A percentile compares a stretch with the other conserved stretches of the same genome.
Conservation (phyloP, 2,113 vertebrate genomes). For the Rhipidura dahli region DNA sequence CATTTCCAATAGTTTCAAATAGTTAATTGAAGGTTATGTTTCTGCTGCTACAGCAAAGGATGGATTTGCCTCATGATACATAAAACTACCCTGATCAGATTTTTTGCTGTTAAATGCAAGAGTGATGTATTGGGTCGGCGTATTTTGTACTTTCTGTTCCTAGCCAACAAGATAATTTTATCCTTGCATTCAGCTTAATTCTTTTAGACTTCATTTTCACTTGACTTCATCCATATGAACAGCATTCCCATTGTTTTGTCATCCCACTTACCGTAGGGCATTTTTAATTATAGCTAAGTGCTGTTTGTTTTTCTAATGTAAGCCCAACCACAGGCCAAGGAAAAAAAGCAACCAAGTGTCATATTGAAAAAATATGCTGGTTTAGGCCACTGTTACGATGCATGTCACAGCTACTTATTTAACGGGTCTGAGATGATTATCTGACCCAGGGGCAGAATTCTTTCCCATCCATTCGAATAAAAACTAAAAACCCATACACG, state of each 20-base stretch:
- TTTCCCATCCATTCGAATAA: neutral
- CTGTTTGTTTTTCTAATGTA: conserved; percentile 45
- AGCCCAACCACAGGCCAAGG: conserved; percentile 8
- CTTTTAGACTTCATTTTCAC: conserved; percentile 60
- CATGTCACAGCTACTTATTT: conserved; percentile 46
- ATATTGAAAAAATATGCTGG: conserved; percentile 49
- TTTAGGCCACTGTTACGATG: conserved; percentile 40
- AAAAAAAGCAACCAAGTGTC: neutral
- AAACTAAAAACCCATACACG: neutral
- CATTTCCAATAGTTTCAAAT: neutral
- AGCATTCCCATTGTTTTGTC: conserved; percentile 57
- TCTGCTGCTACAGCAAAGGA: neutral
- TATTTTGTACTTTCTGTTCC: conserved; percentile 31
- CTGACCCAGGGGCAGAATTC: conserved; percentile 14
- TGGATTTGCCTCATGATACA: neutral
- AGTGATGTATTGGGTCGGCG: neutral
- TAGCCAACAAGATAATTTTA: conserved; percentile 36
- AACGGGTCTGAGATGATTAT: conserved; percentile 31
- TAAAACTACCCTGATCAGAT: neutral
- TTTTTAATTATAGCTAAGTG: conserved; percentile 65
- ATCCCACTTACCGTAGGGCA: conserved; percentile 35
- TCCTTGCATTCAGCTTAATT: conserved; percentile 46
- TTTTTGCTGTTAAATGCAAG: neutral
- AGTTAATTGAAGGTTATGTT: neutral
- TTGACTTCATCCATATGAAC: conserved; percentile 56